Evolutionary conservation across 2,113 vertebrate species (phyloP), one percentile per base, ranked within the genome.

Genomic region (Oceanodroma tethys): DNA sequence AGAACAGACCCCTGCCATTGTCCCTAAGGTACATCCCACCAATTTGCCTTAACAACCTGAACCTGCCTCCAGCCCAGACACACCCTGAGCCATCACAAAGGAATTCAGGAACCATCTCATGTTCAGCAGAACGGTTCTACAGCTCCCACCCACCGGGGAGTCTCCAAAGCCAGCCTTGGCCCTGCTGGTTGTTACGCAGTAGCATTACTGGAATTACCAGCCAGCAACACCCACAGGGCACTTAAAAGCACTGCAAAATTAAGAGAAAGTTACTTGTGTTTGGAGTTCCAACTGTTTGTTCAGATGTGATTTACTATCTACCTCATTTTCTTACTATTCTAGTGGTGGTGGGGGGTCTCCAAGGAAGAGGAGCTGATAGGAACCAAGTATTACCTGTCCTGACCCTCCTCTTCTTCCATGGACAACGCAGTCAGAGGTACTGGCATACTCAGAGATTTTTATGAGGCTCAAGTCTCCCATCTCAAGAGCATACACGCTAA

Each of bases 401-500:
- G n/a, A 79, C 29, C 10, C 16, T 62, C 34, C 50, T 62, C 50
- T 67, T 50, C n/a, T 13, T 82, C 52, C 56, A 82, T 2, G 6
- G 38, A 67, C 1, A 1, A 53, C 12, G 55, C 25, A 79, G 29
- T 56, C 45, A 30, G 18, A 76, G 16, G 10, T 40, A 43, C 36
- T 34, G 27, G 36, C 30, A 85, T 4, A 34, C 42, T n/a, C 65
- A 42, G 36, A 45, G 70, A 42, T 30, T 73, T 60, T 66, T 30
- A 50, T 26, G 11, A 78, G 48, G 36, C 38, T 19, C 3, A 66
- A 38, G 32, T 29, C 27, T 66, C 59, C 19, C 30, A 1, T 45
- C n/a, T 32, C 2, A 0, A 45, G 40, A 71, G 18, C 1, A 15
- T 0, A 48, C 29, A 67, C 0, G 0, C 58, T 53, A 2, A 76